Base-by-base conservation (phyloP, 2,113 vertebrate species). In the Phalacrocorax carbo region DNA sequence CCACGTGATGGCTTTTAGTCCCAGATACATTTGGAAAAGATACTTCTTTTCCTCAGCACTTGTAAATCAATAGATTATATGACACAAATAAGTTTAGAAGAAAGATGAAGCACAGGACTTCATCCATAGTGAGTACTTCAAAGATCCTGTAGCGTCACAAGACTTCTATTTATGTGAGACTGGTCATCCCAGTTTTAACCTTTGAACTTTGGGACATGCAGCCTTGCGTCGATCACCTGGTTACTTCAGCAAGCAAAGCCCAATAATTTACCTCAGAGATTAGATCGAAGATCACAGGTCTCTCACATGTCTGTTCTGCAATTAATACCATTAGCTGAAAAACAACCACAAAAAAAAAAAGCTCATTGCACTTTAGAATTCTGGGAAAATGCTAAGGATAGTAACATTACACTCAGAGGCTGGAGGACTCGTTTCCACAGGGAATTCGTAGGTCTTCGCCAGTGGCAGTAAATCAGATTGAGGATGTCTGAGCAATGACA, bases 401-500 rank as follows among this genome's bases (percentile, higher is more conserved):
- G 95, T 86, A 93, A 96, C 93, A 83, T 92, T 94, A 97, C 78
- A 62, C 73, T 81, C 52, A 86, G 51, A 88, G 94, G 62, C 0
- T 66, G 51, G 73, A 87, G 69, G 70, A 49, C 84, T 79, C 2
- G 1, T 82, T 96, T 94, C 90, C 73, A 25, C 36, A 29, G 75
- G 83, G 93, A 87, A 88, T 89, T 82, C 0, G 0, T 42, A 71
- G 29, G 69, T 80, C 89, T 89, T 91, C 95, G 93, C 83, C 90
- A 94, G 42, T 15, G 57, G 87, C 82, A 89, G 55, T 82, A 93
- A 91, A 90, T 92, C 85, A 90, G 60, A 19, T 38, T 48, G 73
- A 75, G 69, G 30, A 96, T 95, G 71, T 66, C 87, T 95, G 87
- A 85, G 94, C 90, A 90, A 9, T 96, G 96, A 92, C 86, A 81